These are phyloP conservation scores for Melanostoma mellinum DNA, from an alignment of 2,888 invertebrate species.

Conservation along the genomic window DNA sequence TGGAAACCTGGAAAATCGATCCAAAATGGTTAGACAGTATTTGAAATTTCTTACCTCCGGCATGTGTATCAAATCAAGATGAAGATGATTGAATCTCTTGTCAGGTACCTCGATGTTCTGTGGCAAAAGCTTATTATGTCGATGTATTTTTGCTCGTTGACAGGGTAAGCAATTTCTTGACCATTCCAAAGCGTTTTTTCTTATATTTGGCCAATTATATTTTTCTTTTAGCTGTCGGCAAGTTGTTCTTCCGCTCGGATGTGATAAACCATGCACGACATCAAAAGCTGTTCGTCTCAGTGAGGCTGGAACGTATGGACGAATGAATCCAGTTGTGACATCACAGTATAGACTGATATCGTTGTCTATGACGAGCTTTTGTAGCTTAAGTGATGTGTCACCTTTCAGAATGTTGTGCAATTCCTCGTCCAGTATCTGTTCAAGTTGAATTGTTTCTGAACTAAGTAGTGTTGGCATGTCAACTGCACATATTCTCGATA, in stretches of 20 bases:
- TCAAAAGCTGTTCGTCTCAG: conserved; percentile 11
- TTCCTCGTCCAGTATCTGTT: conserved; percentile 46
- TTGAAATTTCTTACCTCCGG: conserved; percentile 7
- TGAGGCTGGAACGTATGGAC: conserved; percentile 39
- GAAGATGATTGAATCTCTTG: background rate
- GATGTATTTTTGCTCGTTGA: background rate
- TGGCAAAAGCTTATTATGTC: background rate
- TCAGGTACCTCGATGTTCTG: conserved; percentile 3
- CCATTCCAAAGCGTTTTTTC: conserved; percentile 5
- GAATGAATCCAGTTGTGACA: background rate
- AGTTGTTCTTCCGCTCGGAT: conserved; percentile 44
- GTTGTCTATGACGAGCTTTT: background rate
- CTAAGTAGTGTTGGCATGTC: conserved; percentile 51
- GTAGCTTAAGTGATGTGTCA: conserved; percentile 18
- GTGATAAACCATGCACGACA: conserved; percentile 31
- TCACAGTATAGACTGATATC: conserved; percentile 49
- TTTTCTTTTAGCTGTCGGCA: conserved; percentile 21
- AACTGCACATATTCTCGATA: conserved; percentile 15
- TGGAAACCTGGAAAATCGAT: conserved; percentile 42
- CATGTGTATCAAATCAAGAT: conserved; percentile 1
- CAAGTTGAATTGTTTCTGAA: conserved; percentile 42
- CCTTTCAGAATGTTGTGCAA: conserved; percentile 24
- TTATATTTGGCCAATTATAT: conserved; percentile 64
- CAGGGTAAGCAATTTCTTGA: background rate
- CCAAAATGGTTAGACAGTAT: conserved; percentile 3